Percentiles rank a stretch among this genome's conserved stretches.
Evolutionary conservation across 2,797 vertebrate genomes (phyloP).

Genomic region (Decapterus maruadsi): DNA sequence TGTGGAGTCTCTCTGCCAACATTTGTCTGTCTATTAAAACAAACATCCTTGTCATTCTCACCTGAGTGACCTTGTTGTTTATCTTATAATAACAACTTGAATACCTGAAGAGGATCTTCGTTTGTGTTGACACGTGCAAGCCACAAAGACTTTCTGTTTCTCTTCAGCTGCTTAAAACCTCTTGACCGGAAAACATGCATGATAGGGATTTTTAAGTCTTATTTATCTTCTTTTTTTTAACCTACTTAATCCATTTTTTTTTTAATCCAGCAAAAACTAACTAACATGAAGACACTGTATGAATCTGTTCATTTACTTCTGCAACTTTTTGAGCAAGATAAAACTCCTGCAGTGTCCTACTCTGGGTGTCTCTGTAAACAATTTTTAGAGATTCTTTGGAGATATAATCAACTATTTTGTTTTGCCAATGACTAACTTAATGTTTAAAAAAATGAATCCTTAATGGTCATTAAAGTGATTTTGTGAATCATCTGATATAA

Average conservation of each 20-base stretch:
- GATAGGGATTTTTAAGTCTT: no score
- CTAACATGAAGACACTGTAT: neutral
- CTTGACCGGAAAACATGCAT: neutral
- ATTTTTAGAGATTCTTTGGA: neutral
- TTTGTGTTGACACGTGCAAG: neutral
- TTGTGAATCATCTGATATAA: neutral
- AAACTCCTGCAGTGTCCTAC: no score
- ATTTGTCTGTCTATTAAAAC: neutral
- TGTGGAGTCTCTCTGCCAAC: neutral
- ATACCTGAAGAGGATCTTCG: slow-evolving; percentile 5
- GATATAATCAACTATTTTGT: no score
- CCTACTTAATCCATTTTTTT: no score
- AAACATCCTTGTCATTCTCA: slow-evolving; percentile 19
- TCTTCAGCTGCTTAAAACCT: neutral
- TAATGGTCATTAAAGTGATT: no score
- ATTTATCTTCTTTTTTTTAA: no score
- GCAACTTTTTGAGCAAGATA: neutral
- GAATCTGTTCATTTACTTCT: neutral
- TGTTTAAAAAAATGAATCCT: neutral
- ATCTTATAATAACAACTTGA: neutral
- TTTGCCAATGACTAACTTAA: neutral
- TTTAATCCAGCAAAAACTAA: no score
- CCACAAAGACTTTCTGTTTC: neutral
- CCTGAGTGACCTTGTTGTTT: slow-evolving; percentile 29
- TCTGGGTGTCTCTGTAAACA: neutral